phyloP scores from a whole-genome alignment of 2,888 invertebrate genomes.

The Drosophila peninsularis region DNA sequence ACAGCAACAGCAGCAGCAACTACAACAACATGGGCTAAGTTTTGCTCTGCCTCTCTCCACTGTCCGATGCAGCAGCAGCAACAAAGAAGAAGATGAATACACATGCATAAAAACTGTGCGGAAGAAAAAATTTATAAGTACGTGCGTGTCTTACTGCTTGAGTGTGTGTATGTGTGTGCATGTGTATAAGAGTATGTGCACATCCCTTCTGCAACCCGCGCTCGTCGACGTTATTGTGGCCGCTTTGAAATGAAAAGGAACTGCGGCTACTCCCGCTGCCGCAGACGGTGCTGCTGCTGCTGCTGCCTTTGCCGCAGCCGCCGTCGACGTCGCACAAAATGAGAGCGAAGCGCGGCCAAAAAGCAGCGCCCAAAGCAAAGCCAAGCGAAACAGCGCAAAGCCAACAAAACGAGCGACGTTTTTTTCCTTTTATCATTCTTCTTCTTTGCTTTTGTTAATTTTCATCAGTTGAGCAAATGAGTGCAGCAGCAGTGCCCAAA shows the following conservation, averaged over 20 bases:
- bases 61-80: constrained; percentile 53
- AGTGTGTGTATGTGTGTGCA: constrained; percentile 15
- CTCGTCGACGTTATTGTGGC: constrained; percentile 45
- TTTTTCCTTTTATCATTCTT: constrained; percentile 6
- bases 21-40: constrained; percentile 53
- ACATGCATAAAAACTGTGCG: constrained; percentile 69
- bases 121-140: constrained; percentile 68
- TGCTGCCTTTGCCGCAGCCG: background rate
- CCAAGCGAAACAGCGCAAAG: constrained; percentile 32
- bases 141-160: constrained; percentile 58
- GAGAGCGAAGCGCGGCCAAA: constrained; percentile 55
- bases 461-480: constrained; percentile 63
- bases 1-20: constrained; percentile 38
- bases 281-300: background rate
- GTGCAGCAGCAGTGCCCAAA: constrained; percentile 21
- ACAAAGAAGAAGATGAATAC: constrained; percentile 42
- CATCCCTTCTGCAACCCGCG: constrained; percentile 18
- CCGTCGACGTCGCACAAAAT: constrained; percentile 49
- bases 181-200: constrained; percentile 22
- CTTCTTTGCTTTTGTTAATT: constrained; percentile 61
- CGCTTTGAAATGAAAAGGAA: constrained; percentile 64
- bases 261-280: constrained; percentile 50
- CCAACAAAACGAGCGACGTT: constrained; percentile 43
- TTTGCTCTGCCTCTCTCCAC: constrained; percentile 36
- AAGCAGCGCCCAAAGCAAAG: constrained; percentile 42